These are phyloP conservation scores for Acanthosepion esculentum DNA, from an alignment of 2,888 invertebrate species.

Conservation along the genomic window DNA sequence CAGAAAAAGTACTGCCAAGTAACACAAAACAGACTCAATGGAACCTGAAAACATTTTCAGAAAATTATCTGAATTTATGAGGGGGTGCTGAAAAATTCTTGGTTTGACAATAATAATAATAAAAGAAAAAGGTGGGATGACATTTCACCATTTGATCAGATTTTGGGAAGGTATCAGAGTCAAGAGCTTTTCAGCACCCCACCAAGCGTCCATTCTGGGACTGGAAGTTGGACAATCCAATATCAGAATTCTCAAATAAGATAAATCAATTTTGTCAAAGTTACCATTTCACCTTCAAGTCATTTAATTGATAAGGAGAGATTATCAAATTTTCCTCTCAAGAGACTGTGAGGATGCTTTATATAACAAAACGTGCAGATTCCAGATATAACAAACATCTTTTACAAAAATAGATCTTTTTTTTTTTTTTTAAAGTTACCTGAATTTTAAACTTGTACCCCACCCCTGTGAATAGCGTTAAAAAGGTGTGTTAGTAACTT, in stretches of 20 bases:
- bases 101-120: no score
- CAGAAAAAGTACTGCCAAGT: not conserved
- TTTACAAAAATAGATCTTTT: not conserved
- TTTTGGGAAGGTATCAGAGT: no score
- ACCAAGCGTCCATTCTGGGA: no score
- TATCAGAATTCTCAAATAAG: not conserved
- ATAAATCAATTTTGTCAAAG: not conserved
- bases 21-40: not conserved
- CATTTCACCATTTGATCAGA: no score
- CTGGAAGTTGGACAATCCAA: not conserved
- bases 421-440: not conserved
- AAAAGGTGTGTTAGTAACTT: constrained; percentile 44
- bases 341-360: not conserved
- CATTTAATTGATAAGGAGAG: not conserved
- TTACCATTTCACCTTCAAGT: not conserved
- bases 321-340: not conserved
- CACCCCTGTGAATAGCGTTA: not conserved
- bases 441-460: not conserved
- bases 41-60: not conserved
- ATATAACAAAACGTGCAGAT: not conserved
- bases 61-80: not conserved
- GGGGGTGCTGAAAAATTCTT: no score
- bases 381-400: not conserved
- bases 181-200: no score
- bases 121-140: no score